Base-by-base conservation (phyloP, 2,888 invertebrate species). In the Deilephila porcellus region DNA sequence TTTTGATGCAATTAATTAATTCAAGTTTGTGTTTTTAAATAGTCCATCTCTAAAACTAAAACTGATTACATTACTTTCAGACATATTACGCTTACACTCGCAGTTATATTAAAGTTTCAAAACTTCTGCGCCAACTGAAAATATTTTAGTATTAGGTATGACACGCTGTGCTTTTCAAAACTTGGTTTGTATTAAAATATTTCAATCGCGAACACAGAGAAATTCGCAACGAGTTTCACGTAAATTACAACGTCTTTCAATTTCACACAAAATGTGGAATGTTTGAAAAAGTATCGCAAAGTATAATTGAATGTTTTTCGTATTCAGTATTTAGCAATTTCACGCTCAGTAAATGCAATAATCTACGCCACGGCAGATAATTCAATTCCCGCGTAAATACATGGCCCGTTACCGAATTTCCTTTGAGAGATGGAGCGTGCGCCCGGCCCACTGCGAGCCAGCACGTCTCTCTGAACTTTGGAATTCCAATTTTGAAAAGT, bases 401-500 rank as follows among this genome's bases (percentile, higher is more conserved):
- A 91, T 90, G 90, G 90, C 87, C 89, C 88, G 89, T 90, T 90
- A 86, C 90, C 92, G 88, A 93, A 93, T 94, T 91, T 93, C 93
- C 94, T 94, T 94, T 93, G 93, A 93, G 93, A 93, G 89, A 87
- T 88, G 88, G 87, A 91, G 91, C 93, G 92, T 89, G 87, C 88
- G 87, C 84, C 86, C 45, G 86, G 83, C 79, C 85, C 84, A 83
- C 86, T 85, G 87, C 93, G 90, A 87, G 86, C 91, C 92, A 91
- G 89, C 93, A 93, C 93, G 93, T 93, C 88, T 86, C 87, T 87
- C 90, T 86, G 85, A 93, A 94, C 92, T 93, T 93, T 83, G 94
- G 93, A 94, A 94, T 94, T 94, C 93, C 94, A 94, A 94, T 94
- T 94, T 94, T 93, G 93, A 93, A 93, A 94, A 94, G 90, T 94